phyloP scores from a whole-genome alignment of 2,113 vertebrate species.

The Pachyramphus minor region DNA sequence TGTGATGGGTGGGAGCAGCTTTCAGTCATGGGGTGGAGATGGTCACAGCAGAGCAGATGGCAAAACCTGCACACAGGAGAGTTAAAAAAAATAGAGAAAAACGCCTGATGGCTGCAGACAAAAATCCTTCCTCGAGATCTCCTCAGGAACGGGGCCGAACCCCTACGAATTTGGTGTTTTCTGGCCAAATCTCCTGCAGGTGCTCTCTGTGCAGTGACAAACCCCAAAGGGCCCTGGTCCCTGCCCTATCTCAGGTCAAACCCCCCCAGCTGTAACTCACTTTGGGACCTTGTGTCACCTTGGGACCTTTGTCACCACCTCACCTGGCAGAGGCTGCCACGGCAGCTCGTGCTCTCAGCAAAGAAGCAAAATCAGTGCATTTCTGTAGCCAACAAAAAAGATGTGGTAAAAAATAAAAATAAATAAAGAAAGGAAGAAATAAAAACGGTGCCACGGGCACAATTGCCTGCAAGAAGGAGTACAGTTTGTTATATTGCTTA shows the following conservation, averaged over 20 bases:
- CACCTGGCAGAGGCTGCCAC: constrained; percentile 59
- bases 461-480: constrained; percentile 76
- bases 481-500: constrained; percentile 85
- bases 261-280: neutral
- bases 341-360: constrained; percentile 54
- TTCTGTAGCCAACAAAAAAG: constrained; percentile 71
- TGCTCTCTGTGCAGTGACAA: neutral
- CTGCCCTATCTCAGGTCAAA: constrained; percentile 15
- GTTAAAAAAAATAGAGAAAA: constrained; percentile 17
- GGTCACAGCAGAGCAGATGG: constrained; percentile 70
- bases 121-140: constrained; percentile 6
- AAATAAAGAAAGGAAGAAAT: constrained; percentile 35
- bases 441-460: constrained; percentile 68
- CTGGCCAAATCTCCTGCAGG: constrained; percentile 35
- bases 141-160: neutral
- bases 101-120: constrained; percentile 58
- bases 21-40: constrained; percentile 70
- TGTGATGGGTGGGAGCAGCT: constrained; percentile 41
- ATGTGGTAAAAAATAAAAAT: constrained; percentile 58
- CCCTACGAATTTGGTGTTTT: constrained; percentile 17
- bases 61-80: constrained; percentile 61
- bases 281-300: neutral
- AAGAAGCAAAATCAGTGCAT: constrained; percentile 62
- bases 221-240: neutral
- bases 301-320: neutral